A percentile compares a stretch with the other conserved stretches of the same genome.
phyloP scores from a whole-genome alignment of 2,888 invertebrate genomes.

The Prenolepis imparis region DNA sequence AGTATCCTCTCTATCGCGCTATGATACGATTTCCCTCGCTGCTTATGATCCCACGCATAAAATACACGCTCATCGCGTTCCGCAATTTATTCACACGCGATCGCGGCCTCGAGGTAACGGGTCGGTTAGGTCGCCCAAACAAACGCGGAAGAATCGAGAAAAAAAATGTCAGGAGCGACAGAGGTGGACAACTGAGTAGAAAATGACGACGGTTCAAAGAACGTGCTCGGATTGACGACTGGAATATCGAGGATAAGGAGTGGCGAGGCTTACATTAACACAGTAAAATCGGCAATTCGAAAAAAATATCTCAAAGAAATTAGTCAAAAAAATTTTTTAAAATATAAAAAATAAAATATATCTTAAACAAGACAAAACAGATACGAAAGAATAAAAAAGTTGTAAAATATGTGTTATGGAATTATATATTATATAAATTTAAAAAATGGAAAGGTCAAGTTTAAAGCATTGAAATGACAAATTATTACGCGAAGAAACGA shows the following conservation, averaged over 20 bases:
- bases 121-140: conserved; percentile 68
- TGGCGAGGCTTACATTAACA: conserved; percentile 10
- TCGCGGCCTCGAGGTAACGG: conserved; percentile 76
- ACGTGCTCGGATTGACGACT: conserved; percentile 40
- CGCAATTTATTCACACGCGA: conserved; percentile 72
- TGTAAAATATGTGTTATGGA: background rate
- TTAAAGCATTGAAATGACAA: background rate
- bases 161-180: conserved; percentile 57
- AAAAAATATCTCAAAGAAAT: background rate
- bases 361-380: background rate
- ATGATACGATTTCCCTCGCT: conserved; percentile 47
- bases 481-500: background rate
- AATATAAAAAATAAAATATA: background rate
- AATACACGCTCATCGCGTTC: conserved; percentile 76
- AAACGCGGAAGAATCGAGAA: conserved; percentile 71
- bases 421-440: background rate
- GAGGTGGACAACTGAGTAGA: conserved; percentile 37
- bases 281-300: background rate
- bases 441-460: background rate
- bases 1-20: conserved; percentile 48
- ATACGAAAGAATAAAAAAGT: background rate
- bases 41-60: conserved; percentile 64
- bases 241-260: conserved; percentile 43
- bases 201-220: conserved; percentile 39
- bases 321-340: background rate